phyloP scores from a whole-genome alignment of 2,888 invertebrate genomes.

The Plagiodera versicolora region DNA sequence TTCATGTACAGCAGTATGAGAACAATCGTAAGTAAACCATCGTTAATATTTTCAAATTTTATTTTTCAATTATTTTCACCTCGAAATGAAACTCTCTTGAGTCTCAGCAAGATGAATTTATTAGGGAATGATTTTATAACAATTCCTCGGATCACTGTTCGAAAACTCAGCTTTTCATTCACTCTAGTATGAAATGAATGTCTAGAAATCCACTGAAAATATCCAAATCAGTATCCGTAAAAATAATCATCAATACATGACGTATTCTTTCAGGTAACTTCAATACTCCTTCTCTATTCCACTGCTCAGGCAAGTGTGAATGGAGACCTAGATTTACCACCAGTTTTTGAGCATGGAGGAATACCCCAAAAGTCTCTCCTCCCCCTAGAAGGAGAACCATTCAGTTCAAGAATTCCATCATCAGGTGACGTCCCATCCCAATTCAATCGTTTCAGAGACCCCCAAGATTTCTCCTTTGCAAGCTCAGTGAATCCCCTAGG shows the following conservation, averaged over 20 bases:
- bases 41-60: neutral
- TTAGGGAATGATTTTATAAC: too few species aligned
- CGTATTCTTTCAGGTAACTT: neutral
- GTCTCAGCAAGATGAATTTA: too few species aligned
- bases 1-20: neutral
- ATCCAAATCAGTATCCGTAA: too few species aligned
- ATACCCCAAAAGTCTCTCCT: neutral
- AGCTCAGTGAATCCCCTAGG: slow-evolving; percentile 19
- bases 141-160: too few species aligned
- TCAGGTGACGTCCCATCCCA: neutral
- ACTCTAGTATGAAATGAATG: too few species aligned
- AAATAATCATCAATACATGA: neutral
- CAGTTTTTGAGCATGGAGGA: neutral
- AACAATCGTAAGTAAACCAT: neutral
- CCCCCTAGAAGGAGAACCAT: neutral
- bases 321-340: neutral
- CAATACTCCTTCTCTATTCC: neutral
- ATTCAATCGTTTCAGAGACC: neutral
- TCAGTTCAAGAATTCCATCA: neutral
- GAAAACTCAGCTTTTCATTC: too few species aligned
- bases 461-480: neutral
- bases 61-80: neutral
- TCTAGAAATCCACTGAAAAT: too few species aligned
- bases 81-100: too few species aligned
- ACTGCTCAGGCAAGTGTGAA: neutral